phyloP scores from a whole-genome alignment of 2,888 invertebrate species.

The Boloria euphrosyne region DNA sequence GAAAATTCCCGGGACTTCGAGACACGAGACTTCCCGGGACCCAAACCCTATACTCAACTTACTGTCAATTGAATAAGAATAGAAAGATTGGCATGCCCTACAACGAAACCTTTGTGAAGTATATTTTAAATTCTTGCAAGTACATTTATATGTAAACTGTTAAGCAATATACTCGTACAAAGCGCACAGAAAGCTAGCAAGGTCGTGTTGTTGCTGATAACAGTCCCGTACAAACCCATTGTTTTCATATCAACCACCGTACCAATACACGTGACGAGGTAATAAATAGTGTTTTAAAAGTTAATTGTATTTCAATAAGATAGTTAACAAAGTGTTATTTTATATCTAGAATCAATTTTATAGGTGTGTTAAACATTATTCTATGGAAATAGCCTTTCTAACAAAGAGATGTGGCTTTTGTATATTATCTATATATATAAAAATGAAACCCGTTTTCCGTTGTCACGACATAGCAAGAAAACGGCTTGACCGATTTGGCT shows the following conservation, averaged over 20 bases:
- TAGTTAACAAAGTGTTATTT: neutral
- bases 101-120: constrained; percentile 10
- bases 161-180: constrained; percentile 18
- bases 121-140: constrained; percentile 5
- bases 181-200: constrained; percentile 24
- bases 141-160: constrained; percentile 13
- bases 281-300: neutral
- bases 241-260: constrained; percentile 15
- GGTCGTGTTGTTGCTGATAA: constrained; percentile 22
- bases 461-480: no score
- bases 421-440: no score
- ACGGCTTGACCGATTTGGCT: no score
- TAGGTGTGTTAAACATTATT: no score
- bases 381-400: no score
- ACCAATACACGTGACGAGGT: constrained; percentile 8
- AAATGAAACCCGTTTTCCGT: no score
- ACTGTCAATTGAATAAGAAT: constrained; percentile 15
- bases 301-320: neutral
- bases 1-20: no score
- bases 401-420: no score
- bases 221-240: constrained; percentile 10
- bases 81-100: constrained; percentile 6
- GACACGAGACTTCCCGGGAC: no score
- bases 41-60: no score
- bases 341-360: neutral